A percentile compares a stretch with the other conserved stretches of the same genome.
These are phyloP conservation scores for Falco novaeseelandiae DNA, from an alignment of 2,797 vertebrate genomes.

Conservation along the genomic window DNA sequence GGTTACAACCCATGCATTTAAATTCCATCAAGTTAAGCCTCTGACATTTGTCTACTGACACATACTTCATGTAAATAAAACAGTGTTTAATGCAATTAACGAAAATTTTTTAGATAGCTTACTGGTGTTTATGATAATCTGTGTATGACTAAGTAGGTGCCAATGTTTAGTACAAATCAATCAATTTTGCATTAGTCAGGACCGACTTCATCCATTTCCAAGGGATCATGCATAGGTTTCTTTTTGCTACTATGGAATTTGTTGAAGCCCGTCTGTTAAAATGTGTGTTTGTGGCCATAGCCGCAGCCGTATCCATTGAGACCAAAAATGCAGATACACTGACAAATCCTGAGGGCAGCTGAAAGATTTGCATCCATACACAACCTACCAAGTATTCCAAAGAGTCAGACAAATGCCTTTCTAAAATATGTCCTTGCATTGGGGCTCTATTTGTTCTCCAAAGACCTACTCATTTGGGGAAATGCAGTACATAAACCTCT, in stretches of 20 bases:
- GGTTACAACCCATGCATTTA: neutral
- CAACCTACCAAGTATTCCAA: neutral
- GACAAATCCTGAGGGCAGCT: neutral
- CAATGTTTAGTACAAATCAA: neutral
- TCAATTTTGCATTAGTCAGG: neutral
- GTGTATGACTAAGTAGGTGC: neutral
- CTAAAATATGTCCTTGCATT: neutral
- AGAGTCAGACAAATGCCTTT: neutral
- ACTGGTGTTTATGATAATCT: neutral
- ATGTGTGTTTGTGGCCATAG: neutral
- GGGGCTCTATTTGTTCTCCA: neutral
- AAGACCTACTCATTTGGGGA: neutral
- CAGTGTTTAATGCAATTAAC: neutral
- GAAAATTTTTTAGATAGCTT: neutral
- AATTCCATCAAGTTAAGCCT: neutral
- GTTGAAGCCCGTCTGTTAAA: neutral
- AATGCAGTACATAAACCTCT: neutral
- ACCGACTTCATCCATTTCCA: neutral
- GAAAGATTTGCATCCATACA: neutral
- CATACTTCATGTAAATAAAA: neutral
- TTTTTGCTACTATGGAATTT: neutral
- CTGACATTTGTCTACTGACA: neutral
- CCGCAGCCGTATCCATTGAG: neutral
- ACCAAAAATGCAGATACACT: neutral
- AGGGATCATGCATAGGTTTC: accelerated